phyloP scores from a whole-genome alignment of 2,888 invertebrate species.

The Azorinus chamasolen region DNA sequence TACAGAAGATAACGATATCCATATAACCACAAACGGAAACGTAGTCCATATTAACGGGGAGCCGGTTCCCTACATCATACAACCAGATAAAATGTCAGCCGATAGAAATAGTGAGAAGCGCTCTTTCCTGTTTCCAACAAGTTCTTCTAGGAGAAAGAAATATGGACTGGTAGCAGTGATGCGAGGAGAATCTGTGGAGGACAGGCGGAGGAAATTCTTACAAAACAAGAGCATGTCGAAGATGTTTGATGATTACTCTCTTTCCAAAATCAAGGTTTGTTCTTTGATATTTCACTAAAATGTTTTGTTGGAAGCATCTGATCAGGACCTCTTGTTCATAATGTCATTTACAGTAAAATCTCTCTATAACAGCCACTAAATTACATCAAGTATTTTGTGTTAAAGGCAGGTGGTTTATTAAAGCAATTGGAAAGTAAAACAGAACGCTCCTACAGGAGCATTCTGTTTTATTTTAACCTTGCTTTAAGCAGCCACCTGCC shows the following conservation, averaged over 20 bases:
- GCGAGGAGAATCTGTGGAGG: constrained; percentile 45
- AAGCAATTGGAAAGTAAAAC: no score
- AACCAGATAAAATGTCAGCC: constrained; percentile 2
- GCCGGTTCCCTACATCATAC: background rate
- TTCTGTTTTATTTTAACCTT: no score
- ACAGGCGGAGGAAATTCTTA: constrained; percentile 36
- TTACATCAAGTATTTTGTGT: no score
- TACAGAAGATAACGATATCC: constrained; percentile 41
- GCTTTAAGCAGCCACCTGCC: no score
- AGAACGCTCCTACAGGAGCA: no score
- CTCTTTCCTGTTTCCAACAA: constrained; percentile 15
- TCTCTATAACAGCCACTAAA: no score
- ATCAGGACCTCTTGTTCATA: no score
- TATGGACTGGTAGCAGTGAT: constrained; percentile 54
- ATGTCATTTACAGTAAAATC: no score
- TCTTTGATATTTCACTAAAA: background rate
- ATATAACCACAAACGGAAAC: constrained; percentile 28
- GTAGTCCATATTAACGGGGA: constrained; percentile 42
- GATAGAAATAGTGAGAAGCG: background rate
- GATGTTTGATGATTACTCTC: constrained; percentile 60
- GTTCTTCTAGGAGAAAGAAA: constrained; percentile 23
- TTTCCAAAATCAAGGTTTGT: constrained; percentile 63
- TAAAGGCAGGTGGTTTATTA: no score
- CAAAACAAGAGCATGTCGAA: constrained; percentile 58
- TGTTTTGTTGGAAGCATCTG: no score